Base-by-base conservation (phyloP, 2,888 invertebrate genomes). In the Brachypalpus laphriformis region DNA sequence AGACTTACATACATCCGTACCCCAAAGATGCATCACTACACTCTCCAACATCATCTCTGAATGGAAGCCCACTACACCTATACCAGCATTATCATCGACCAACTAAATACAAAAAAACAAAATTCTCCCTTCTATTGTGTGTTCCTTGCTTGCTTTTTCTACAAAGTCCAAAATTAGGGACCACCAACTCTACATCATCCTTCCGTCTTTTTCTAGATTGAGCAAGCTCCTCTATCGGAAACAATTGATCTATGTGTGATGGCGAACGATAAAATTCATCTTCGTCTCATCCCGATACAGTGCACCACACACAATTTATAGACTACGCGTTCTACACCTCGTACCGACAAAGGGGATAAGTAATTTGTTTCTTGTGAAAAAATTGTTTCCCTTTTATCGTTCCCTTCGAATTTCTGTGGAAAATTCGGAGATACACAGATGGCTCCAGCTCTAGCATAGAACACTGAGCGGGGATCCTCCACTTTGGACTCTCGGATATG, bases 301-400 rank as follows among this genome's bases (percentile, higher is more conserved):
- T 63, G 25, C 66, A 56, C 68, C 86, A 63, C 59, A 76, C 86
- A 68, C 59, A 76, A 72, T 77, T 77, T 75, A 65, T 59, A 65
- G 74, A 63, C 28, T 4, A 76, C 57, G 59, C 59, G 56, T 54
- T 76, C 61, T 40, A 65, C 61, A 56, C 65, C 54, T 75, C 63
- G 37, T 28, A 65, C 71, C 76, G 81, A 63, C 78, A 71, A 78
- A 71, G 63, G 54, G 63, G 51, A 77, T 68, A 77, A 77, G 70
- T 77, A 77, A 77, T 77, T 77, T 77, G 77, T 61, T 70, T 61
- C 77, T 61, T 59, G 28, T 37, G 61, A 72, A 45, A 51, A 18
- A 22, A n/a, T n/a, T n/a, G n/a, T n/a, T 22, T 14, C 22, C 37
- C 49, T 28, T 14, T 63, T 9, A 8, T 5, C 8, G 42, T 16